Base-by-base conservation (phyloP, 2,888 invertebrate species). In the Hoplodrina ambigua region DNA sequence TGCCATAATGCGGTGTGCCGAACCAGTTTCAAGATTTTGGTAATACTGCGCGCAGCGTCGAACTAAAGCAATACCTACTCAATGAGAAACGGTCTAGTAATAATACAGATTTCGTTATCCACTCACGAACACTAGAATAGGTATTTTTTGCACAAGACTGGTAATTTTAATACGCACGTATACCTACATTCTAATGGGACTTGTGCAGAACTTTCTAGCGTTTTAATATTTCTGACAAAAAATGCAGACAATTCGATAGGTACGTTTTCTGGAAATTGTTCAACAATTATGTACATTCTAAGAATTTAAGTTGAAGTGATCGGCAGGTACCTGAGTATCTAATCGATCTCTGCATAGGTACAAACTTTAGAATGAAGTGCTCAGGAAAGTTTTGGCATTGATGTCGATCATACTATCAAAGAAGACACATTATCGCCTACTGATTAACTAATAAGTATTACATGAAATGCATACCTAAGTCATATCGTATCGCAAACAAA, bases 131-230 rank as follows among this genome's bases (percentile, higher is more conserved):
- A 86, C 84, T 78, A 86, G 82, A 81, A 81, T 78, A 79, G 71
- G 78, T 82, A 75, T 81, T 85, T 82, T 87, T 82, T 82, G 70
- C 82, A 78, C 77, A 76, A 83, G 80, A 87, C 82, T 81, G 82
- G 87, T 87, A 87, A 89, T 88, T 88, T 87, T 89, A 89, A 92
- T 90, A 90, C 85, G 85, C 86, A 88, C 89, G 86, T 87, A 86
- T 87, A 37, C 37, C 37, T 37, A 89, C 88, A 82, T 88, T 88
- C 86, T 88, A 89, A 89, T 90, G 84, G 86, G 87, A 87, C 84
- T 84, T 86, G 84, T 85, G 79, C 83, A 85, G 83, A 79, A 90
- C 93, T 93, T 93, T 93, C 93, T 93, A 93, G 63, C 52, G 81
- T 78, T 78, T 80, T 55, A 60, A 69, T 82, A 73, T 81, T 68